Conservation (phyloP, 2,888 invertebrate genomes). For the Rhingia campestris region DNA sequence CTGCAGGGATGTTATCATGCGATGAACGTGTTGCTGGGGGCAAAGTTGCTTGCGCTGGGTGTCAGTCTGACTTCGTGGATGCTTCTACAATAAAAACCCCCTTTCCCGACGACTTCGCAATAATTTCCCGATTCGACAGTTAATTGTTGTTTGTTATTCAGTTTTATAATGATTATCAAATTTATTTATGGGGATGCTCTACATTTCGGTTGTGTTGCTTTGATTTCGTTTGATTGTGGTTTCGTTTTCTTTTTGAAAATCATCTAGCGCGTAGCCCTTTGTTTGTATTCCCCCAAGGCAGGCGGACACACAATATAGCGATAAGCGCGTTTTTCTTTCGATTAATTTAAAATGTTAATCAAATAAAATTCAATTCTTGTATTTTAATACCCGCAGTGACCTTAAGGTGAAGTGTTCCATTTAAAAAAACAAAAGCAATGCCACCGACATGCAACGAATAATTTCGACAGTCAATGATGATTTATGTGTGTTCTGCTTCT, state of each 20-base stretch:
- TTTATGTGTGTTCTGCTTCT: conserved; percentile 6
- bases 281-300: conserved; percentile 19
- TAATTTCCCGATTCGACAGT: conserved; percentile 53
- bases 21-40: conserved; percentile 24
- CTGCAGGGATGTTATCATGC: conserved; percentile 31
- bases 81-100: too few species aligned
- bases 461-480: conserved; percentile 12
- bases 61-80: too few species aligned
- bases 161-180: conserved; percentile 31
- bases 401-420: conserved; percentile 21
- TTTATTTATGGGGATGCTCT: conserved; percentile 53
- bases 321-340: conserved; percentile 39
- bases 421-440: not conserved
- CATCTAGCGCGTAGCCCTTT: conserved; percentile 21
- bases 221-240: conserved; percentile 7
- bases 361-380: conserved; percentile 31
- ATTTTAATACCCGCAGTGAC: conserved; percentile 10
- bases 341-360: conserved; percentile 58
- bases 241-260: conserved; percentile 20
- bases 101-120: conserved; percentile 40
- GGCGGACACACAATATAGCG: conserved; percentile 2
- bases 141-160: conserved; percentile 1
- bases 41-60: too few species aligned
- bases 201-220: conserved; percentile 36
- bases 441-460: not conserved